Base-by-base conservation (phyloP, 2,113 vertebrate species). In the Turnix velox region DNA sequence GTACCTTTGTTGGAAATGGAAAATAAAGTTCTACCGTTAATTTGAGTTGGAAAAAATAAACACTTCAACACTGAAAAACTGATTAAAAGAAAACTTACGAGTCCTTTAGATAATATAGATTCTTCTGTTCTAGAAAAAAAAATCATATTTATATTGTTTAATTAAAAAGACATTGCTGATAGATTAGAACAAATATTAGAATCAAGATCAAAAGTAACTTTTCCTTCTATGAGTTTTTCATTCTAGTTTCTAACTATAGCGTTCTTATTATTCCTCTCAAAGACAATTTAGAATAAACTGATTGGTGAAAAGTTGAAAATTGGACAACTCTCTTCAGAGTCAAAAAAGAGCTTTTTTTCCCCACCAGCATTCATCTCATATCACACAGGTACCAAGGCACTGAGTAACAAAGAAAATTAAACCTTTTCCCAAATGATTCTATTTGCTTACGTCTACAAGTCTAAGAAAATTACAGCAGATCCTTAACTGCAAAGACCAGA, bases 71-170 rank as follows among this genome's bases (percentile, higher is more conserved):
- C 0, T 25, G 33, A 81, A 75, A 76, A 65, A 37, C 27, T 45
- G 35, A 85, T 92, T 81, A 20, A 16, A 84, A 71, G 45, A 62
- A 59, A 83, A 97, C 98, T 98, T 98, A 99, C 99, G 97, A 99
- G 95, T 97, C 99, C 99, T 98, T 99, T 99, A 58, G 98, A 98
- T 92, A 98, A 96, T 90, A 98, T 35, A 14, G 99, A 98, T 96
- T 99, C 99, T 93, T 99, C 98, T 95, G 98, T 98, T 97, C 99
- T 99, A 96, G 68, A 84, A 96, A 58, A 96, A 91, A 92, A 84
- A 79, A 89, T 84, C 33, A 95, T 54, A 84, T 48, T 68, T 40
- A 61, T 80, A 6, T 52, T 39, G 11, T 23, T 23, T 45, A 69
- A 84, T 69, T 58, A 43, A 75, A 78, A 66, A 52, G 20, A 75